phyloP scores from a whole-genome alignment of 2,113 vertebrate species.

The Paramisgurnus dabryanus region DNA sequence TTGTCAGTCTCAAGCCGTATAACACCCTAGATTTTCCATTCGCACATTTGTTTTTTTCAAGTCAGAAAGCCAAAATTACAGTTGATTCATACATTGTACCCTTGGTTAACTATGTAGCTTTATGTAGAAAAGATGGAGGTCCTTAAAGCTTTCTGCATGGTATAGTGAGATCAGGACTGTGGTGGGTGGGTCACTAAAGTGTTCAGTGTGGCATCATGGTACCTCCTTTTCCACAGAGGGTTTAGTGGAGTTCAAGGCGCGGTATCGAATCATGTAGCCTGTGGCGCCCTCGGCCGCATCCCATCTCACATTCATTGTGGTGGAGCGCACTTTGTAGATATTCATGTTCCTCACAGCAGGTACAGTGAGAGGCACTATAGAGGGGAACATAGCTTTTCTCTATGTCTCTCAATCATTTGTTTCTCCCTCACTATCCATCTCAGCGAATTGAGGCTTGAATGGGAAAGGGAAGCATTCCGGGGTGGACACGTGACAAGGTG shows the following conservation, averaged over 20 bases:
- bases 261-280: constrained; percentile 86
- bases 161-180: too few relatives aligned
- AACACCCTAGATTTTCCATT: neutral
- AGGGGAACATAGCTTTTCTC: constrained; percentile 47
- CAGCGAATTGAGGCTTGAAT: constrained; percentile 18
- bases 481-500: constrained; percentile 9
- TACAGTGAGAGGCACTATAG: constrained; percentile 81
- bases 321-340: constrained; percentile 83
- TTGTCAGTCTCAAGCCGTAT: neutral
- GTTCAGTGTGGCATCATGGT: constrained; percentile 44
- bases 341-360: constrained; percentile 78
- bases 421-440: constrained; percentile 7
- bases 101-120: too few relatives aligned
- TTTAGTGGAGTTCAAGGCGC: constrained; percentile 80
- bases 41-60: neutral
- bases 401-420: constrained; percentile 26
- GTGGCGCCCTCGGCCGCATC: constrained; percentile 80
- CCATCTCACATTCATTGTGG: constrained; percentile 91
- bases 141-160: too few relatives aligned
- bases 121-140: too few relatives aligned
- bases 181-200: neutral
- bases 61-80: neutral
- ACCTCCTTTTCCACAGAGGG: constrained; percentile 82
- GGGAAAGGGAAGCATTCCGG: constrained; percentile 30
- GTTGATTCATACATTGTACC: neutral